Percentiles rank a stretch among this genome's conserved stretches.
These are phyloP conservation scores for Hylia prasina DNA, from an alignment of 2,113 vertebrate species.

Conservation along the genomic window DNA sequence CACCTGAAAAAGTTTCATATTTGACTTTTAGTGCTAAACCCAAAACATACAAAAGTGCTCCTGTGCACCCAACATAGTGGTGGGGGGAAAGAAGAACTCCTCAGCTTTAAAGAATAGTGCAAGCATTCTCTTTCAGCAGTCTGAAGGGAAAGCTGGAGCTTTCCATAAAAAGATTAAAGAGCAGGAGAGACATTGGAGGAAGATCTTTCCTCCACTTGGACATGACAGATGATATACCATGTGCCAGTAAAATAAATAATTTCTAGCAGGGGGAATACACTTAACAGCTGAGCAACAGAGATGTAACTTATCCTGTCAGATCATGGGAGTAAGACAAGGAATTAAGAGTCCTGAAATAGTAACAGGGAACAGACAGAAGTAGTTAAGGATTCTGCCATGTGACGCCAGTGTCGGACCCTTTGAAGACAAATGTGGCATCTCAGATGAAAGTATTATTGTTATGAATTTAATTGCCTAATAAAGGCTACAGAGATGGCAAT, in stretches of 20 bases:
- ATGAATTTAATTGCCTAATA: background rate
- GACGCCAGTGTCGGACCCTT: background rate
- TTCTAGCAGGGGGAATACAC: conserved; percentile 2
- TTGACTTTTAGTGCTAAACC: background rate
- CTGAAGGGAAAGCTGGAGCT: background rate
- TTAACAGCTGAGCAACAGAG: conserved; percentile 4
- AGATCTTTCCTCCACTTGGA: background rate
- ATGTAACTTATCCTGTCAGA: conserved; percentile 15
- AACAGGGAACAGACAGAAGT: background rate
- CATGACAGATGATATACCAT: background rate
- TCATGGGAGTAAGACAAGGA: background rate
- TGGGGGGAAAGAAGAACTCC: background rate
- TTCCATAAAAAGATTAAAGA: conserved; percentile 34
- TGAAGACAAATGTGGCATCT: background rate
- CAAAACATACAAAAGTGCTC: background rate
- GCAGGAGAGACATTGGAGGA: background rate
- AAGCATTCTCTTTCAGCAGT: background rate
- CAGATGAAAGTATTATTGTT: background rate
- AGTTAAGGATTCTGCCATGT: background rate
- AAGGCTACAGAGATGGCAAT: background rate
- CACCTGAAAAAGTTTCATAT: background rate
- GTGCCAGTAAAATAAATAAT: conserved; percentile 48
- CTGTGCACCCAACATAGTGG: background rate
- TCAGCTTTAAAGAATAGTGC: background rate
- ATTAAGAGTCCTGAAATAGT: background rate